Base-by-base conservation (phyloP, 1,140 invertebrate genomes). In the Drosophila littoralis region DNA sequence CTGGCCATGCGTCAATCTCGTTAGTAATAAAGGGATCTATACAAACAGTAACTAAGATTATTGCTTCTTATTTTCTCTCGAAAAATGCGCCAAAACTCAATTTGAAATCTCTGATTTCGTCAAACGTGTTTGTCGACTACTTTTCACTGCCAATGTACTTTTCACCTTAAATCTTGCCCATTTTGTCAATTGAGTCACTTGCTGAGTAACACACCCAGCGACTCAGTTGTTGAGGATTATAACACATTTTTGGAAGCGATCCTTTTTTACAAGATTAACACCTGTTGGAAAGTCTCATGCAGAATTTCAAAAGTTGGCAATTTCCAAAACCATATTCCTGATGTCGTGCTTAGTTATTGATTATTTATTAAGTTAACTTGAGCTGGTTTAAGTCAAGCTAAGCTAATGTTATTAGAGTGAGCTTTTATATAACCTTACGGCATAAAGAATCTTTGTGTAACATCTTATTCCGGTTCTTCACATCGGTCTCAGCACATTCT, bases 1-100 rank as follows among this genome's bases (percentile, higher is more conserved):
- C 15, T 48, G 51, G n/a, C 43, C 22, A 43, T 61, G 42, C 57
- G 35, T 57, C 57, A 74, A 74, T 74, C 66, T 63, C n/a, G 66
- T 74, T 63, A 61, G 65, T 15, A 13, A 54, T 61, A n/a, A 9
- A 73, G 45, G 38, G 55, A 67, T 73, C 40, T 33, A 35, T 33
- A 69, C 43, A 74, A 57, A 74, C 17, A 48, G 33, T 50, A 1
- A 3, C 58, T 43, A 33, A 52, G 59, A 55, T 46, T 59, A 35
- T 17, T 57, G 43, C 2, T 55, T 22, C 43, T 28, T 40, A 6
- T 33, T 15, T 36, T 52, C 10, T 36, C 38, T 55, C 38, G 22
- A 13, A 35, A 8, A 15, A 33, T 51, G 5, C 12, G 7, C 7
- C 12, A 4, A n/a, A 51, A 12, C 12, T 7, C 8, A n/a, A 22